These are phyloP conservation scores for Crotalus helleri DNA, from an alignment of 2,113 vertebrate species.

Conservation along the genomic window DNA sequence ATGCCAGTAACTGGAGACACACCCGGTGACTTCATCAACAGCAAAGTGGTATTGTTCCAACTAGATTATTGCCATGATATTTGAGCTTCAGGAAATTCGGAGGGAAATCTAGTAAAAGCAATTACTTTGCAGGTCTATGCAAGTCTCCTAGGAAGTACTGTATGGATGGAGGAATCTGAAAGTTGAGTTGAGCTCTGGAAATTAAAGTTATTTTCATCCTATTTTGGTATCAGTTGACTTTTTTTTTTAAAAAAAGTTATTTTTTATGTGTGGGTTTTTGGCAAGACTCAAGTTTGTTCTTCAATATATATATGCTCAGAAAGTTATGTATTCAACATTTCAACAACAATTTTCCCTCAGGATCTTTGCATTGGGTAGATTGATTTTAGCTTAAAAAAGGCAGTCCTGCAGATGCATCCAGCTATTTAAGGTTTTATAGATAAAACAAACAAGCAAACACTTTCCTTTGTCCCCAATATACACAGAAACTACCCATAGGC, in stretches of 20 bases:
- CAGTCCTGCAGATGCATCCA: neutral
- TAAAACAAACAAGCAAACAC: neutral
- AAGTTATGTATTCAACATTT: neutral
- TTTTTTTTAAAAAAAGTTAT: neutral
- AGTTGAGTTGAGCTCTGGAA: neutral
- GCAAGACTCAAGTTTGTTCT: neutral
- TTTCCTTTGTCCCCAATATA: neutral
- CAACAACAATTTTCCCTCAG: neutral
- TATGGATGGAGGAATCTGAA: neutral
- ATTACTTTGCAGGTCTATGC: neutral
- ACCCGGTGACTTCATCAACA: fast-evolving
- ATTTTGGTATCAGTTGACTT: neutral
- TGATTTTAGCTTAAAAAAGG: neutral
- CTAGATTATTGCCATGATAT: neutral
- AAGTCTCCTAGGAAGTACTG: neutral
- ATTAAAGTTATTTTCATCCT: neutral
- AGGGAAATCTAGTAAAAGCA: neutral
- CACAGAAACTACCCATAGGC: neutral
- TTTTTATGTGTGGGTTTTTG: neutral
- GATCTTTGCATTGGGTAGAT: neutral
- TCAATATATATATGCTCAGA: neutral
- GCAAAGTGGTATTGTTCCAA: neutral
- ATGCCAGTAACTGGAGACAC: neutral
- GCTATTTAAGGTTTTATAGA: neutral
- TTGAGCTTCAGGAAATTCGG: neutral